Conservation (phyloP, 2,113 vertebrate species). For the Seriola aureovittata region DNA sequence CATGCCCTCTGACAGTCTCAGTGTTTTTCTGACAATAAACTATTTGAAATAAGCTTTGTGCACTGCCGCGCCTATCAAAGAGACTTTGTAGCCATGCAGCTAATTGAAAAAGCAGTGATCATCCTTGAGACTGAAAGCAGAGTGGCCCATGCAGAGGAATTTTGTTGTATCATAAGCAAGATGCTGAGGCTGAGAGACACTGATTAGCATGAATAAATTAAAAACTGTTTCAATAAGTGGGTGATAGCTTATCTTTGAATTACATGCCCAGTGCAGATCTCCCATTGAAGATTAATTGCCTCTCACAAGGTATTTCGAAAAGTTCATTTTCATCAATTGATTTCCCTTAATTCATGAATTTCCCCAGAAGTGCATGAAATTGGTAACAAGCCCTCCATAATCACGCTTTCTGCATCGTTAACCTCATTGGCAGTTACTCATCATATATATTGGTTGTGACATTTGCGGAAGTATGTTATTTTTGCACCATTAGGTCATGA, state of each 20-base stretch:
- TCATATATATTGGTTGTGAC: conserved; percentile 69
- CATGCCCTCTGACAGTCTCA: neutral
- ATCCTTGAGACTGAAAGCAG: conserved; percentile 32
- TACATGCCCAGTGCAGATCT: conserved; percentile 73
- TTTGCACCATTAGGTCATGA: conserved; percentile 74
- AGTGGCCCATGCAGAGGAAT: conserved; percentile 54
- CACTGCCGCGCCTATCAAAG: conserved; percentile 35
- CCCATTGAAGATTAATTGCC: conserved; percentile 78
- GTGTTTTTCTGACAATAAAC: conserved; percentile 46
- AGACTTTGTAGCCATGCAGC: conserved; percentile 34
- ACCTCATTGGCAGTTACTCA: conserved; percentile 68
- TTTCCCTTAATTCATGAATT: conserved; percentile 72
- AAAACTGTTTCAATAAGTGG: conserved; percentile 68
- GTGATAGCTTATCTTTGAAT: conserved; percentile 81
- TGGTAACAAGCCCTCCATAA: conserved; percentile 72
- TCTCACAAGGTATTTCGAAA: conserved; percentile 76
- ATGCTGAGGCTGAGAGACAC: conserved; percentile 65
- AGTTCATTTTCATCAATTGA: conserved; percentile 80
- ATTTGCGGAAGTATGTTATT: conserved; percentile 75
- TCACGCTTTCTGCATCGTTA: conserved; percentile 76
- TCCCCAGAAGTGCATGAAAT: conserved; percentile 73
- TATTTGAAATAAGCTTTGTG: conserved; percentile 41
- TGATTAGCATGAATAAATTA: conserved; percentile 82
- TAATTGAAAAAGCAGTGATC: conserved; percentile 74
- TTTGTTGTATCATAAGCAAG: conserved; percentile 72